Evolutionary conservation across 2,113 vertebrate genomes (phyloP).

Genomic region (Gavialis gangeticus): DNA sequence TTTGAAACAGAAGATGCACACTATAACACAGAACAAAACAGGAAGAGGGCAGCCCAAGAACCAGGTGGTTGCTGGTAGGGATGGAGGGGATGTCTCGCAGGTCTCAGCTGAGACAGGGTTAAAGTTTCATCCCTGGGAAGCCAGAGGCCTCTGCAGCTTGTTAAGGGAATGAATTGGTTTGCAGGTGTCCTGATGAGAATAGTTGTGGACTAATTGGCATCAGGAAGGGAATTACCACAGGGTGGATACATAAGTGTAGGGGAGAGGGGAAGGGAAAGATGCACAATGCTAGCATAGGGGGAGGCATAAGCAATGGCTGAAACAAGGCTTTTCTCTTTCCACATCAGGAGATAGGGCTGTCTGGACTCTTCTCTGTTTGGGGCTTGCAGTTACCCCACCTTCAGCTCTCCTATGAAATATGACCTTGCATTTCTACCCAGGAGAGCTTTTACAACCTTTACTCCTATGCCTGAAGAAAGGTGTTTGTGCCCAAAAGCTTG

Average conservation of each 20-base stretch:
- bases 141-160: not conserved
- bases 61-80: not conserved
- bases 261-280: not conserved
- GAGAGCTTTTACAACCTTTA: too few species aligned
- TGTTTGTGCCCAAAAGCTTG: too few species aligned
- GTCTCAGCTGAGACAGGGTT: not conserved
- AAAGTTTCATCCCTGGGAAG: not conserved
- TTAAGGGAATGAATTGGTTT: not conserved
- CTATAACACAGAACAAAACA: accelerated
- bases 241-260: not conserved
- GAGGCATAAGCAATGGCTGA: not conserved
- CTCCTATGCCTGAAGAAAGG: too few species aligned
- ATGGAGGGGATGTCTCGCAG: not conserved
- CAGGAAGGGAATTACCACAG: not conserved
- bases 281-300: not conserved
- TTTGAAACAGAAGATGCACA: accelerated
- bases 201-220: not conserved
- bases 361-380: not conserved
- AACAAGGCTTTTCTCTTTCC: not conserved
- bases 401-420: too few species aligned
- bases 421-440: too few species aligned
- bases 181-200: not conserved
- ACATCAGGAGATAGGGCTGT: not conserved
- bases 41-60: not conserved
- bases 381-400: not conserved